phyloP scores from a whole-genome alignment of 2,113 vertebrate species.

The Carollia perspicillata region DNA sequence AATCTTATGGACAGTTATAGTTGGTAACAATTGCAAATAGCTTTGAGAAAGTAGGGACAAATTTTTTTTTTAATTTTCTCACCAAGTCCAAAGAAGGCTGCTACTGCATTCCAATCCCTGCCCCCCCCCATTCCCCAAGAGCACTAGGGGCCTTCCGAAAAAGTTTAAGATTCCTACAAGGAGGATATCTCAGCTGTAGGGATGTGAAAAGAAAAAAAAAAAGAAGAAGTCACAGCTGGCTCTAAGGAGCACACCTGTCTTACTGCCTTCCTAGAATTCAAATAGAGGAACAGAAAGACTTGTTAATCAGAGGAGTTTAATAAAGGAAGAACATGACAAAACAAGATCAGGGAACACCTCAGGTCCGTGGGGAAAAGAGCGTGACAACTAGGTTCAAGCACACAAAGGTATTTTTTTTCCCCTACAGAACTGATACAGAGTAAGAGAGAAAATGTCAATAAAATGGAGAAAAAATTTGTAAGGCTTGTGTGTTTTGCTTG shows the following conservation, averaged over 20 bases:
- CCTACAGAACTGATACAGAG: not conserved
- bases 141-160: not conserved
- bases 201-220: conserved; percentile 29
- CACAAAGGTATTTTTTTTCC: not conserved
- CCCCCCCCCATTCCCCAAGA: not conserved
- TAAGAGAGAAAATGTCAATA: not conserved
- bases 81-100: conserved; percentile 9
- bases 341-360: not conserved
- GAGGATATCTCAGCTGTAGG: conserved; percentile 1
- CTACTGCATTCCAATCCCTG: not conserved
- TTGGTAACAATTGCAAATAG: conserved; percentile 2
- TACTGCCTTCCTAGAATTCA: conserved; percentile 36
- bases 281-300: conserved; percentile 52
- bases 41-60: conserved; percentile 14
- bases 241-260: conserved; percentile 50
- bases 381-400: not conserved
- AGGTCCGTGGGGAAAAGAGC: not conserved
- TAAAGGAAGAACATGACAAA: conserved; percentile 21
- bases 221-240: conserved; percentile 47
- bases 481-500: not conserved
- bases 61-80: not conserved
- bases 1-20: not conserved
- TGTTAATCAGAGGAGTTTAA: conserved; percentile 9
- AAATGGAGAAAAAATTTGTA: not conserved
- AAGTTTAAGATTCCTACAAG: conserved; percentile 52